phyloP scores from a whole-genome alignment of 1,140 invertebrate species.

The Araneus ventricosus region DNA sequence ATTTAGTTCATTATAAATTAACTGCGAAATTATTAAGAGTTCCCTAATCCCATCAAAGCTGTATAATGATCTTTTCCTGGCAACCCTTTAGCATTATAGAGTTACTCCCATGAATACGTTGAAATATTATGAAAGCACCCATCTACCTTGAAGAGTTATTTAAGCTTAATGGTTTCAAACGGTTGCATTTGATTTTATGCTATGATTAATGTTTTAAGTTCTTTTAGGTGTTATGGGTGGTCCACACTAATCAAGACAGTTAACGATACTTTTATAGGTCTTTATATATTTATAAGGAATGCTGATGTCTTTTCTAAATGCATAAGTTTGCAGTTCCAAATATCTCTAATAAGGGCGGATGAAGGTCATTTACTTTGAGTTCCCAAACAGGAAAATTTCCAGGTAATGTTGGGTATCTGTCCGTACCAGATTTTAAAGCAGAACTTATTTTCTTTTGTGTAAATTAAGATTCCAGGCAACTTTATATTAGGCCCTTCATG shows the following conservation, averaged over 20 bases:
- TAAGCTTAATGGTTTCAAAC: constrained; percentile 50
- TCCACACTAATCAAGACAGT: constrained; percentile 4
- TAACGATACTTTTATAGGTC: not conserved
- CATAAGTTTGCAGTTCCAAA: not conserved
- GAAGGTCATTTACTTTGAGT: not conserved
- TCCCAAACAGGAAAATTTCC: not conserved
- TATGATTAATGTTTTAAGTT: constrained; percentile 25
- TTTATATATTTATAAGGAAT: constrained; percentile 4
- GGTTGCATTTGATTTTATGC: constrained; percentile 47
- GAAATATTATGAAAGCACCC: not conserved
- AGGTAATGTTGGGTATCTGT: not conserved
- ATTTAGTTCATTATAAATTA: not conserved
- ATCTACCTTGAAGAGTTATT: not conserved
- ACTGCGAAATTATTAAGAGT: not conserved
- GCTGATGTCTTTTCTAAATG: not conserved
- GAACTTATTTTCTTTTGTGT: not conserved
- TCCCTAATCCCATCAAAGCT: not conserved
- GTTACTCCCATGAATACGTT: not conserved
- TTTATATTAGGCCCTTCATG: not conserved
- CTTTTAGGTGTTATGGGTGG: constrained; percentile 51
- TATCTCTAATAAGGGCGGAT: not conserved
- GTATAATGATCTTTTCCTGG: not conserved
- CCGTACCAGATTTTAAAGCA: not conserved
- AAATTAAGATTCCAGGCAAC: not conserved
- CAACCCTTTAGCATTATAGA: not conserved